Conservation (phyloP, 2,888 invertebrate genomes). For the Encarsia formosa region DNA sequence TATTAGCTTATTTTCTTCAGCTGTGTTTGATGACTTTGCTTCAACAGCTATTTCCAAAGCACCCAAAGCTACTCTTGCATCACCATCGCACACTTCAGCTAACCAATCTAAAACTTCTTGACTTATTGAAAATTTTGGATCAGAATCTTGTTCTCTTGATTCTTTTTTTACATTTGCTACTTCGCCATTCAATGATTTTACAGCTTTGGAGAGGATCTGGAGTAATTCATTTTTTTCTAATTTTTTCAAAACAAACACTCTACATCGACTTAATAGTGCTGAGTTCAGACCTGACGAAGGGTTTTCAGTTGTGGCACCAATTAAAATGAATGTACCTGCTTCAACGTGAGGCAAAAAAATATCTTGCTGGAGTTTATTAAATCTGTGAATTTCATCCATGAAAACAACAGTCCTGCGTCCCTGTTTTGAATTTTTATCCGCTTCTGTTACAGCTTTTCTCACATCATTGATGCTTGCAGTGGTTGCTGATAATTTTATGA, state of each 20-base stretch:
- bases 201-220: constrained; percentile 61
- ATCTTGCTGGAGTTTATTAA: constrained; percentile 82
- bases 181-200: constrained; percentile 48
- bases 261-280: constrained; percentile 73
- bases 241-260: constrained; percentile 72
- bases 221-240: constrained; percentile 59
- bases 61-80: constrained; percentile 73
- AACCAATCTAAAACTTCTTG: constrained; percentile 64
- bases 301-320: constrained; percentile 84
- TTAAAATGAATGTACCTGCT: constrained; percentile 70
- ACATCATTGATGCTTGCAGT: constrained; percentile 74
- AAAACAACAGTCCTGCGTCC: constrained; percentile 71
- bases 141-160: constrained; percentile 1
- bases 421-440: constrained; percentile 68
- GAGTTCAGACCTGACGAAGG: constrained; percentile 82
- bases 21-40: constrained; percentile 45
- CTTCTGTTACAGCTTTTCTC: constrained; percentile 67
- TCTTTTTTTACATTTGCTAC: background rate
- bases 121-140: constrained; percentile 52
- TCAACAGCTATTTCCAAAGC: constrained; percentile 69
- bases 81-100: constrained; percentile 75
- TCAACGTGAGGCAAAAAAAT: constrained; percentile 76
- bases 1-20: constrained; percentile 44
- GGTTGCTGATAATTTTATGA: constrained; percentile 72
- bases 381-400: constrained; percentile 84